Conservation (phyloP, 35 echinoderm and acorn worm genomes). For the Ptychodera flava region DNA sequence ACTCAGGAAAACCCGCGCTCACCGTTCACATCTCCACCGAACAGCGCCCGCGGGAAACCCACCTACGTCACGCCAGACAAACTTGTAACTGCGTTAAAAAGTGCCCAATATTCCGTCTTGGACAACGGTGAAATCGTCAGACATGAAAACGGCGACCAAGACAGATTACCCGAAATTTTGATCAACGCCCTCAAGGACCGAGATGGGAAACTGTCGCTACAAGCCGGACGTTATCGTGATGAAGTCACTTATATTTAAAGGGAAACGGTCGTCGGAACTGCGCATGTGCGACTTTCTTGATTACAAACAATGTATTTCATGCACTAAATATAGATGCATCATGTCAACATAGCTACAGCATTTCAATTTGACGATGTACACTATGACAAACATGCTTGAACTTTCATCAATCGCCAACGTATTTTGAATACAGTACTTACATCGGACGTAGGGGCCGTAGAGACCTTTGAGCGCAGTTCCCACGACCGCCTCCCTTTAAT, state of each 20-base stretch:
- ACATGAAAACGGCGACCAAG: background rate
- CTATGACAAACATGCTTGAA: too few relatives aligned
- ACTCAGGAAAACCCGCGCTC: background rate
- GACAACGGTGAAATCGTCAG: background rate
- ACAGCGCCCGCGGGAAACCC: background rate
- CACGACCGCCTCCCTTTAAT: too few relatives aligned
- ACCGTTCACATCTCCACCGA: background rate
- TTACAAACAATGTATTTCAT: too few relatives aligned
- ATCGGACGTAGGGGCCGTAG: too few relatives aligned
- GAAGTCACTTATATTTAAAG: background rate
- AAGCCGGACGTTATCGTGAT: background rate
- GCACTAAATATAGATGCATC: too few relatives aligned
- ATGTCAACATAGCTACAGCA: too few relatives aligned
- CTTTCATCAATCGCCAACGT: too few relatives aligned
- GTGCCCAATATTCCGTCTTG: background rate
- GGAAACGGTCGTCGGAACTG: too few relatives aligned
- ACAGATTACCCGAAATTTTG: background rate
- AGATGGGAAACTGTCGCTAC: background rate
- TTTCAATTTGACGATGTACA: too few relatives aligned
- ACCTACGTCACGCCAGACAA: background rate
- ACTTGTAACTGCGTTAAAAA: background rate
- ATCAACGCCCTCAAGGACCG: background rate
- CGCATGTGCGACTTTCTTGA: too few relatives aligned
- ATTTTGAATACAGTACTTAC: too few relatives aligned
- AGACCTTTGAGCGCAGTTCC: too few relatives aligned